Conservation (phyloP, 2,797 vertebrate species). For the Dromococcyx pavoninus region DNA sequence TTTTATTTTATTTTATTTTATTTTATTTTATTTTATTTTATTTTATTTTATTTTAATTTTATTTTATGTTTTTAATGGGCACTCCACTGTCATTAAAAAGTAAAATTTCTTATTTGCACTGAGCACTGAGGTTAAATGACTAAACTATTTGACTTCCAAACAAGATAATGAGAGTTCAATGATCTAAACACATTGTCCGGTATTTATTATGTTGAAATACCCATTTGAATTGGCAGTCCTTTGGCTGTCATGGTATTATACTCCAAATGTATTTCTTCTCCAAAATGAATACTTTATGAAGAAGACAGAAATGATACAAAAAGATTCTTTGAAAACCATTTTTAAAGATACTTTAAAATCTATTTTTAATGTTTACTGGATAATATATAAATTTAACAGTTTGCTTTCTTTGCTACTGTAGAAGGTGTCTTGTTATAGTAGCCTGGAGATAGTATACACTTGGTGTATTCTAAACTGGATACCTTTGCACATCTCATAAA, state of each 20-base stretch:
- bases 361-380: not conserved
- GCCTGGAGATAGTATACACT: not conserved
- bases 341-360: not conserved
- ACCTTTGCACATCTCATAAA: not conserved
- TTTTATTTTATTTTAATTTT: too few species aligned
- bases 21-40: not conserved
- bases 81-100: not conserved
- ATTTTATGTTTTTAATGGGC: not conserved
- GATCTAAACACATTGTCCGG: not conserved
- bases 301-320: not conserved
- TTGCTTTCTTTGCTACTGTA: not conserved
- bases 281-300: not conserved
- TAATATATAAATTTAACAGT: not conserved
- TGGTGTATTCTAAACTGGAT: not conserved
- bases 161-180: not conserved
- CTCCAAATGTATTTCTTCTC: not conserved
- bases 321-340: not conserved
- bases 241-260: not conserved
- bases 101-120: rapidly evolving
- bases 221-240: not conserved
- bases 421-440: not conserved
- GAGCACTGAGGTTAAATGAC: not conserved
- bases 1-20: not conserved
- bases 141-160: not conserved
- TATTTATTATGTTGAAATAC: not conserved